These are phyloP conservation scores for Pomatorhinus ruficollis DNA, from an alignment of 2,113 vertebrate species.

Conservation along the genomic window DNA sequence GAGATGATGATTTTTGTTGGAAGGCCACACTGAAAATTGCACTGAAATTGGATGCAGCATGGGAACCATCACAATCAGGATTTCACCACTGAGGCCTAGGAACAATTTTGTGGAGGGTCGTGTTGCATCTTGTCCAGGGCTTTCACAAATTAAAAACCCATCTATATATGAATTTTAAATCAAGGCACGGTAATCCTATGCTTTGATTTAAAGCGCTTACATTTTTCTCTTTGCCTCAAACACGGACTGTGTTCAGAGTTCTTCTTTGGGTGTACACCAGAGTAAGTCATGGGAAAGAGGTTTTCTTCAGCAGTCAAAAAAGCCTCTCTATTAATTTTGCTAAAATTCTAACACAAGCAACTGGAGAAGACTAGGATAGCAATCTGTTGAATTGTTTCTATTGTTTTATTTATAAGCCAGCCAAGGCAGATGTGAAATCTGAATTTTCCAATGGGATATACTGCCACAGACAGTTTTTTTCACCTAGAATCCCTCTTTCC, in stretches of 20 bases:
- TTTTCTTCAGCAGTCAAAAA: background rate
- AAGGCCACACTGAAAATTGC: constrained; percentile 9
- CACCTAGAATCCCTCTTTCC: background rate
- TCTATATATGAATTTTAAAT: constrained; percentile 5
- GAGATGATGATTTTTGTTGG: constrained; percentile 7
- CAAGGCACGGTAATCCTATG: background rate
- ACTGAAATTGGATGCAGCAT: constrained; percentile 28
- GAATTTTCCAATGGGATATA: background rate
- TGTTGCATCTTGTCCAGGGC: constrained; percentile 16
- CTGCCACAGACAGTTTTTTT: background rate
- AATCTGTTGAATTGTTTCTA: background rate
- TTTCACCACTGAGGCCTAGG: background rate
- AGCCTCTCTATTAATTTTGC: background rate
- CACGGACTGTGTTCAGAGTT: background rate
- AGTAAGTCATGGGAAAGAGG: background rate
- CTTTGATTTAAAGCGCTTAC: background rate
- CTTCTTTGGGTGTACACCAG: background rate
- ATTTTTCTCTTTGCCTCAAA: background rate
- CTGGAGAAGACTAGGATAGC: background rate
- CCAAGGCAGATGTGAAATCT: background rate
- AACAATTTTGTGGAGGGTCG: background rate
- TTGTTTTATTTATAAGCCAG: background rate
- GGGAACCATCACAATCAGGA: background rate
- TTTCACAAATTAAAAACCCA: constrained; percentile 10
- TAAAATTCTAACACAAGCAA: background rate